Evolutionary conservation across 2,888 invertebrate genomes (phyloP).

Genomic region (Drosophila testacea): DNA sequence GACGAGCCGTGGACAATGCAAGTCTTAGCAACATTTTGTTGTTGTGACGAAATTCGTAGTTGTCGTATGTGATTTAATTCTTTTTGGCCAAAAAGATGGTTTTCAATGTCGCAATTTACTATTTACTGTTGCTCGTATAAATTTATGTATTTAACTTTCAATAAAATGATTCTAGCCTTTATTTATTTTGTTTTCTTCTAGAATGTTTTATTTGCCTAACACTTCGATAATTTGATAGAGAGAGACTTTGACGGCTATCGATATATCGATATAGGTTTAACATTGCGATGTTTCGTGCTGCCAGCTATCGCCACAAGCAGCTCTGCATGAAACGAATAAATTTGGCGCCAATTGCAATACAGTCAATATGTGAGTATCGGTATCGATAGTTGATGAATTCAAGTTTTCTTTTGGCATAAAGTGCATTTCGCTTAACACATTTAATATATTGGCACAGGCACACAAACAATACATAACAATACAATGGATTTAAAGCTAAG

Average conservation of each 20-base stretch:
- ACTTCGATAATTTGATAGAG: slow-evolving; percentile 13
- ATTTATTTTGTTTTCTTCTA: slow-evolving; percentile 40
- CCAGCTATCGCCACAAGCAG: slow-evolving; percentile 7
- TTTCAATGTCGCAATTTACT: not conserved
- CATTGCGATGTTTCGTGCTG: not conserved
- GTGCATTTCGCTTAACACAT: slow-evolving; percentile 12
- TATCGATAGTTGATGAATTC: not conserved
- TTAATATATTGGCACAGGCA: slow-evolving; percentile 3
- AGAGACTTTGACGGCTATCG: slow-evolving; percentile 21
- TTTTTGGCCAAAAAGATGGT: slow-evolving; percentile 5
- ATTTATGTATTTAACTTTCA: slow-evolving; percentile 9
- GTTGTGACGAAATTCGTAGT: slow-evolving; percentile 72
- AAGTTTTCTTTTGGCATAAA: slow-evolving; percentile 3
- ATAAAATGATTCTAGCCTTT: slow-evolving; percentile 1
- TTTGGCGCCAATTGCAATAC: slow-evolving; percentile 17
- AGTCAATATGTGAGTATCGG: not conserved
- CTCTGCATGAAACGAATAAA: not conserved
- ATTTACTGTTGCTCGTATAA: slow-evolving; percentile 1
- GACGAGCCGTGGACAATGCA: slow-evolving; percentile 63
- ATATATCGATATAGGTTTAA: slow-evolving; percentile 2
- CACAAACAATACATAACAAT: slow-evolving; percentile 24
- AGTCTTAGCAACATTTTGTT: slow-evolving; percentile 78
- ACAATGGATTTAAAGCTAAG: slow-evolving; percentile 29
- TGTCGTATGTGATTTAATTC: slow-evolving; percentile 2
- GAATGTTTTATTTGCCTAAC: slow-evolving; percentile 31